Conservation (phyloP, 1,140 invertebrate genomes). For the Achroia grisella region DNA sequence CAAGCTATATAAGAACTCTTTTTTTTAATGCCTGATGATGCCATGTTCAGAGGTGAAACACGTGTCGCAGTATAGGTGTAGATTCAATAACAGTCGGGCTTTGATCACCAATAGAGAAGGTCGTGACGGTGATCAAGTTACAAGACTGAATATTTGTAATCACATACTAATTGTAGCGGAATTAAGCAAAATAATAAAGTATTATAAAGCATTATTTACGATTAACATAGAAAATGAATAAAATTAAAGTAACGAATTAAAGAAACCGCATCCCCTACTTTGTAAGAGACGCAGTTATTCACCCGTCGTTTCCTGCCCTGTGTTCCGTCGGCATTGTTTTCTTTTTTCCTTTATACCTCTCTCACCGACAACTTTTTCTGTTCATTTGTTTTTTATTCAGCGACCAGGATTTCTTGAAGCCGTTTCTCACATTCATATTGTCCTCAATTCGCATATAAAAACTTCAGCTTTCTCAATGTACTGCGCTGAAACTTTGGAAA, state of each 20-base stretch:
- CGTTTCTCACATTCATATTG: conserved; percentile 70
- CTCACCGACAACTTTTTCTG: conserved; percentile 46
- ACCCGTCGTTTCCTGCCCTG: conserved; percentile 54
- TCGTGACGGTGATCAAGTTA: too few relatives aligned
- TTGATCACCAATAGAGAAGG: too few relatives aligned
- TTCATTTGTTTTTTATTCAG: conserved; percentile 57
- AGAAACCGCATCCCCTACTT: conserved; percentile 1
- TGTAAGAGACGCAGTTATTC: conserved; percentile 49
- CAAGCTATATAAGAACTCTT: too few relatives aligned
- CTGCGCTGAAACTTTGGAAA: not conserved
- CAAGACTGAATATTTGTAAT: too few relatives aligned
- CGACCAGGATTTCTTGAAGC: conserved; percentile 62
- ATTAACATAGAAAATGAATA: conserved; percentile 15
- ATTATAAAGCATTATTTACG: too few relatives aligned
- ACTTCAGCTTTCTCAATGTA: conserved; percentile 7
- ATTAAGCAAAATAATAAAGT: too few relatives aligned
- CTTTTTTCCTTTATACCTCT: conserved; percentile 24
- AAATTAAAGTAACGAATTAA: conserved; percentile 6
- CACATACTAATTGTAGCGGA: too few relatives aligned
- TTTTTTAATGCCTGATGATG: too few relatives aligned
- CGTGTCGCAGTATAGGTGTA: too few relatives aligned
- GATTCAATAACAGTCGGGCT: too few relatives aligned
- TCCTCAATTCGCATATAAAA: conserved; percentile 33
- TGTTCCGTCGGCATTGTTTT: conserved; percentile 32
- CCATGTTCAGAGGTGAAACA: too few relatives aligned